phyloP scores from a whole-genome alignment of 2,113 vertebrate species.

The Pelecanus crispus region DNA sequence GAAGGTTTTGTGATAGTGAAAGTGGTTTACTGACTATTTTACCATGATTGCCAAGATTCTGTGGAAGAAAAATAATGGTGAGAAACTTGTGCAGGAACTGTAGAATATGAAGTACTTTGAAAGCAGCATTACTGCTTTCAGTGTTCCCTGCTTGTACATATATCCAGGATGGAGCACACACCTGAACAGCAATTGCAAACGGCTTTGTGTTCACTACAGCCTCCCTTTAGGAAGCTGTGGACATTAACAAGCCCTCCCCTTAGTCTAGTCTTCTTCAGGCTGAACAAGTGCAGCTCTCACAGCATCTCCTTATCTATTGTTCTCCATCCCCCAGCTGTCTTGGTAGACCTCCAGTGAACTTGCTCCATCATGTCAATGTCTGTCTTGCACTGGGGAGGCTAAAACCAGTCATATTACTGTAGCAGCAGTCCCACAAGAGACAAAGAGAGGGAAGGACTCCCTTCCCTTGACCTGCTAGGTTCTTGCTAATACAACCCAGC shows the following conservation, averaged over 20 bases:
- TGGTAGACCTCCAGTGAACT: neutral
- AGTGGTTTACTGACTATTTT: neutral
- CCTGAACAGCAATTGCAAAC: neutral
- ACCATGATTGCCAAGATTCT: neutral
- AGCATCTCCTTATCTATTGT: neutral
- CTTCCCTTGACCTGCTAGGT: rapidly evolving
- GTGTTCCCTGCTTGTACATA: neutral
- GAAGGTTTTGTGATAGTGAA: neutral
- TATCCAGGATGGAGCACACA: neutral
- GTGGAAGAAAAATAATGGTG: neutral
- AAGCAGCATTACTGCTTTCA: neutral
- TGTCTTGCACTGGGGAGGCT: neutral
- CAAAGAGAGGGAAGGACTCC: neutral
- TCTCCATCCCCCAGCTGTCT: neutral
- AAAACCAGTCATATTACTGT: neutral
- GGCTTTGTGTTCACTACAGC: neutral
- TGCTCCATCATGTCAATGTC: neutral
- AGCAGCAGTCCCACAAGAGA: neutral
- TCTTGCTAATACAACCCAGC: neutral
- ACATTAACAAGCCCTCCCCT: neutral
- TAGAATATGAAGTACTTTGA: neutral
- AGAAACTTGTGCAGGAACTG: neutral
- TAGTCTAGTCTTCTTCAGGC: neutral
- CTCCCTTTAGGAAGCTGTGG: neutral
- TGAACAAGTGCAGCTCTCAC: neutral